phyloP scores from a whole-genome alignment of 2,113 vertebrate genomes.

The Elephas maximus region DNA sequence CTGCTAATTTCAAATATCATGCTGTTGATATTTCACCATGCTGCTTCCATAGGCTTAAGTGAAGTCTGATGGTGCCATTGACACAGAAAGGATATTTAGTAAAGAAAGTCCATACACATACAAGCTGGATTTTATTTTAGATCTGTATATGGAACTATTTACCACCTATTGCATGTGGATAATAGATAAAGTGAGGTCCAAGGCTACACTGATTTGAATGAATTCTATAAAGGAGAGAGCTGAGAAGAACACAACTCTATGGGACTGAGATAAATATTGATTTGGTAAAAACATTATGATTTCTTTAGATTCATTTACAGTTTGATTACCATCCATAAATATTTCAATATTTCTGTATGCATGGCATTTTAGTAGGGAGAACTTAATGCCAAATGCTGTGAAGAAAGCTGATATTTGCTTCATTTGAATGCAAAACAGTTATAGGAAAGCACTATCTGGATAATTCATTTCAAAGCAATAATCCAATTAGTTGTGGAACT shows the following conservation, averaged over 20 bases:
- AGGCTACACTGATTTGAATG: neutral
- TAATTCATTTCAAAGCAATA: constrained; percentile 4
- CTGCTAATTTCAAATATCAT: neutral
- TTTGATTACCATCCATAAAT: neutral
- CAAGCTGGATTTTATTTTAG: neutral
- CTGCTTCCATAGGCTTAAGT: neutral
- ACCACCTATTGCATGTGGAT: neutral
- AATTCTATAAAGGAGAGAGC: neutral
- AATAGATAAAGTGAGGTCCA: neutral
- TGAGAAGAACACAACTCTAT: neutral
- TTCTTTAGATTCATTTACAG: neutral
- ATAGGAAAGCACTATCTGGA: neutral
- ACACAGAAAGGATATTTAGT: neutral
- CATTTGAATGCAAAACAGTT: neutral
- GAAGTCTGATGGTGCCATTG: neutral
- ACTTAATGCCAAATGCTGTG: neutral
- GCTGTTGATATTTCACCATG: neutral
- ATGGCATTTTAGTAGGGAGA: neutral
- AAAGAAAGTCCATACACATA: neutral
- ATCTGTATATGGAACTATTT: neutral
- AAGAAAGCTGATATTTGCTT: neutral
- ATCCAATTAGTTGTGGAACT: neutral
- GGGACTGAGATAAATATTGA: neutral
- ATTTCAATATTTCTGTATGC: constrained; percentile 15
- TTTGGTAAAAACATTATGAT: neutral